A percentile compares a stretch with the other conserved stretches of the same genome.
These are phyloP conservation scores for Aricia artaxerxes DNA, from an alignment of 2,888 invertebrate genomes.

Conservation along the genomic window DNA sequence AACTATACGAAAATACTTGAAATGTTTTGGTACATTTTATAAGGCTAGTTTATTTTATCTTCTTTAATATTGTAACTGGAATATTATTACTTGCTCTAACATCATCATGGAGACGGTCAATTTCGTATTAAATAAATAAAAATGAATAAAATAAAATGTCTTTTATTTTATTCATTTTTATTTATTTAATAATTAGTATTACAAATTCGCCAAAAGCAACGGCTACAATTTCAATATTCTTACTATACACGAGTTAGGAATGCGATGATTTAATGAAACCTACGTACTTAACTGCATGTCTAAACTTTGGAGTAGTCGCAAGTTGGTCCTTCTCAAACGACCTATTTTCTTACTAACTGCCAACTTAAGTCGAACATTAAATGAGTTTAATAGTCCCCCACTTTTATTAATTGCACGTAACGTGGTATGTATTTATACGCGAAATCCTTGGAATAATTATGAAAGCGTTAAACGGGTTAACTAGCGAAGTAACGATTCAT, in stretches of 20 bases:
- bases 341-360: constrained; percentile 21
- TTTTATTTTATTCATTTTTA: too few relatives aligned
- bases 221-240: background rate
- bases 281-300: background rate
- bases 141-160: too few relatives aligned
- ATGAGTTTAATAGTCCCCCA: background rate
- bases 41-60: background rate
- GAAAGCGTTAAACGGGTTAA: constrained; percentile 41
- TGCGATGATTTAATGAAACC: background rate
- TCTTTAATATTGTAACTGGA: background rate
- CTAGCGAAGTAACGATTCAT: constrained; percentile 55
- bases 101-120: background rate
- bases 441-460: constrained; percentile 34
- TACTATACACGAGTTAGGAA: background rate
- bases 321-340: constrained; percentile 8
- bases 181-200: background rate
- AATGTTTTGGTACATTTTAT: background rate
- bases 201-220: background rate
- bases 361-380: constrained; percentile 22
- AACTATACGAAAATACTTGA: constrained; percentile 31
- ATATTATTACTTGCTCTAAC: background rate
- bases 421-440: constrained; percentile 15
- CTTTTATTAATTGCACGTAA: constrained; percentile 18
- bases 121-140: background rate
- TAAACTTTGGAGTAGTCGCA: background rate